These are phyloP conservation scores for Actenoides lindsayi DNA, from an alignment of 2,113 vertebrate genomes.

Conservation along the genomic window DNA sequence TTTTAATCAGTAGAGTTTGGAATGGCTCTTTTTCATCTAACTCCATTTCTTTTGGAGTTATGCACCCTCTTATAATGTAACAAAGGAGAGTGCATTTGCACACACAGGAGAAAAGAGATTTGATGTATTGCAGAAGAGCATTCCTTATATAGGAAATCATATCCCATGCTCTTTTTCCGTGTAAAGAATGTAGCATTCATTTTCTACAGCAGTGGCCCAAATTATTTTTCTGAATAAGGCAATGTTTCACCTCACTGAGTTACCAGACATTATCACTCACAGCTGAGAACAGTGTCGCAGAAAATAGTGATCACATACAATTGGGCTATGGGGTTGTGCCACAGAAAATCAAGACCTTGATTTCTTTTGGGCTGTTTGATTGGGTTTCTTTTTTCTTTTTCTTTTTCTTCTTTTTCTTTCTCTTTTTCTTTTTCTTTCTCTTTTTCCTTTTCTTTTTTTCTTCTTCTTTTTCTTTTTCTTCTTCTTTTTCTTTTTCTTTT, in stretches of 20 bases:
- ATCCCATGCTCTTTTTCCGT: slow-evolving; percentile 50
- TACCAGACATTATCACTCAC: slow-evolving; percentile 48
- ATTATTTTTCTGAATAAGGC: slow-evolving; percentile 66
- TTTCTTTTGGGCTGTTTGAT: neutral
- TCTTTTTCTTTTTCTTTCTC: no score
- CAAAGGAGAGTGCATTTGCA: slow-evolving; percentile 62
- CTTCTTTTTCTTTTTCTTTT: neutral
- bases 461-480: no score
- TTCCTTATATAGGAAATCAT: slow-evolving; percentile 64
- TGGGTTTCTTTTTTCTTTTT: neutral
- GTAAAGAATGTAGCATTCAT: slow-evolving; percentile 65
- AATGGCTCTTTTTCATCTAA: slow-evolving; percentile 72
- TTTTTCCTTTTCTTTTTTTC: neutral
- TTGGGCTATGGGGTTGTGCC: neutral
- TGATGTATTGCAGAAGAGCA: slow-evolving; percentile 64
- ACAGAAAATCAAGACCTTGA: neutral
- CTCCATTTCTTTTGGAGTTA: slow-evolving; percentile 70
- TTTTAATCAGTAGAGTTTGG: slow-evolving; percentile 78
- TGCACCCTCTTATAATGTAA: slow-evolving; percentile 61
- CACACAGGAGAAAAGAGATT: slow-evolving; percentile 47
- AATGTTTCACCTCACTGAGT: slow-evolving; percentile 42
- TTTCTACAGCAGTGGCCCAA: slow-evolving; percentile 54
- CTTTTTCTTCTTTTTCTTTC: no score
- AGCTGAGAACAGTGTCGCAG: neutral
- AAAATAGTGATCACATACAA: neutral